Base-by-base conservation (phyloP, 2,888 invertebrate genomes). In the Cerastoderma edule region DNA sequence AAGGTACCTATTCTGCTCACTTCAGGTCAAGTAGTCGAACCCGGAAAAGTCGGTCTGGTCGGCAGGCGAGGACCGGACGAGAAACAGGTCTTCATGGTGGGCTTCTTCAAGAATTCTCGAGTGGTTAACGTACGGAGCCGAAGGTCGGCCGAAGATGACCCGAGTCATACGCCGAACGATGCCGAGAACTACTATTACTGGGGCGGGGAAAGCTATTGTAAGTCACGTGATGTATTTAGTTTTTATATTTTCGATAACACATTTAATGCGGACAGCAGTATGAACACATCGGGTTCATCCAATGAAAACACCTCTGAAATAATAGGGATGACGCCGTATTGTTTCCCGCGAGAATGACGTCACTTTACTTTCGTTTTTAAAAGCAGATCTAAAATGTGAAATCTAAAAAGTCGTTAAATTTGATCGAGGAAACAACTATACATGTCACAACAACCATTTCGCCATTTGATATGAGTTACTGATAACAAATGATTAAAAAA, bases 31-130 rank as follows among this genome's bases (percentile, higher is more conserved):
- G 96, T 97, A 92, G 94, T 97, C 16, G 95, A 96, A 88, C 96
- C 97, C 0, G 96, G 97, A 90, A 96, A 97, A 86, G 95, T 97
- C 70, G 98, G 98, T 0, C 92, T 98, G 44, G 95, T 97, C 24
- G 96, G 96, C 84, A 94, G 95, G 5, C 95, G 95, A 80, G 96
- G 96, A 0, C 94, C 95, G 79, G 89, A 96, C 88, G 96, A 97
- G 82, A 96, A 96, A 86, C 97, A 97, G 90, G 97, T 98, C 0
- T 98, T 98, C 92, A 95, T 98, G 95, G 97, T 98, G 13, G 97
- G 96, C 0, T 98, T 97, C 92, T 93, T 93, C 85, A 90, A 90
- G 80, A 87, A 89, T 57, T 78, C 88, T 8, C 87, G 84, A 30
- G 86, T 89, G 56, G 78, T 90, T 2, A 84, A 89, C 65, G 75